Evolutionary conservation across 92 coral and sea anemone genomes (phyloP), one percentile per base, ranked within the genome.

Genomic region (Epizoanthus ramosus): DNA sequence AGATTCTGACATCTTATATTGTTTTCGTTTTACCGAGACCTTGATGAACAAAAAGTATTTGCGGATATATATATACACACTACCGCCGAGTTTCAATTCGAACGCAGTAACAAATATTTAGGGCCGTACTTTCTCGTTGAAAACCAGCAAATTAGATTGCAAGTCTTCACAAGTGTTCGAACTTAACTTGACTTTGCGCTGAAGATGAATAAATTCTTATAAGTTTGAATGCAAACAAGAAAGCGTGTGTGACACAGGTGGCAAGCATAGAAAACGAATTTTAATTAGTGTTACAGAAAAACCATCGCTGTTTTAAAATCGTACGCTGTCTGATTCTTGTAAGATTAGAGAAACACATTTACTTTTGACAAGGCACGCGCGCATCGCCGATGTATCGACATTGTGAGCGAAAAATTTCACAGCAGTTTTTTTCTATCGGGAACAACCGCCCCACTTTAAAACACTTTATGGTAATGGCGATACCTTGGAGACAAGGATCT

Each of bases 211-310:
- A 28, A 75, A n/a, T 75, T 75, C 35, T 14, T 18, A 22, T 77
- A 21, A 60, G 15, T 77, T 61, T 21, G 45, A 77, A 61, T 33
- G 18, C 35, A 60, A 60, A 61, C 71, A 77, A 41, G 41, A 6
- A 35, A 17, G 6, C 23, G 19, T 8, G 33, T 25, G 68, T 39
- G 3, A 24, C 71, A 60, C 82, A 77, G 82, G 82, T 77, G 82
- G 82, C 66, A 21, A 15, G 16, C 58, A 63, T 77, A 7, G 71
- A 61, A 57, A 13, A 6, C 24, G 66, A 5, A 56, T 56, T 33
- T 31, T 65, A 75, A 75, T 54, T 15, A 59, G 52, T 56, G 25
- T 75, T 35, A 14, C 35, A 8, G 23, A 57, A 56, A 60, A 61
- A 13, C 71, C 28, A 77, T 21, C 23, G 58, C 82, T 21, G 22